Evolutionary conservation across 2,113 vertebrate species (phyloP).

Genomic region (Petrocephalus microphthalmus): DNA sequence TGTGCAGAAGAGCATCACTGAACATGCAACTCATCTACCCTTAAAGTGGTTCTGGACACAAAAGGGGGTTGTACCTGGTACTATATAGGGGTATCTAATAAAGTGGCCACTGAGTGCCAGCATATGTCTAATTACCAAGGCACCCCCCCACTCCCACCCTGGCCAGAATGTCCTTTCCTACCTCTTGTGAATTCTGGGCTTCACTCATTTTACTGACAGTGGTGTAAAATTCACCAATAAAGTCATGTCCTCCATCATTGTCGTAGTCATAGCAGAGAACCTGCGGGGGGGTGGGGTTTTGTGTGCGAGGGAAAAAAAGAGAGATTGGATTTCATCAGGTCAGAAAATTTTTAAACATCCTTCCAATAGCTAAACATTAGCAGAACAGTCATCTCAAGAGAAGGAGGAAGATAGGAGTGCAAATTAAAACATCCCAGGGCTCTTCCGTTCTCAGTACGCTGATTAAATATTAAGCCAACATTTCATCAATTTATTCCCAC

Average conservation of each 20-base stretch:
- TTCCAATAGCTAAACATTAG: slow-evolving; percentile 4
- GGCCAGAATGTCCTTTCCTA: slow-evolving; percentile 43
- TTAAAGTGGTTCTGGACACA: not conserved
- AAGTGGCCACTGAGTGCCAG: not conserved
- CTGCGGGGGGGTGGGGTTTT: slow-evolving; percentile 48
- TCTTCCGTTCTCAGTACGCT: not conserved
- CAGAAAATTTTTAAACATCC: not conserved
- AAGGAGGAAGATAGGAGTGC: not conserved
- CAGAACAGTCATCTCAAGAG: not conserved
- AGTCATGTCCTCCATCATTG: slow-evolving; percentile 92
- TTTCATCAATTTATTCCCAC: not conserved
- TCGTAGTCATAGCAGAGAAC: slow-evolving; percentile 91
- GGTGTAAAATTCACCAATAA: slow-evolving; percentile 91
- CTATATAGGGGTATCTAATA: not conserved
- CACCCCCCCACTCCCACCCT: not conserved
- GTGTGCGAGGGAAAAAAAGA: not conserved
- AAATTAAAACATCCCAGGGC: not conserved
- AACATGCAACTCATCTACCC: not conserved
- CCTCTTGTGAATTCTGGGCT: slow-evolving; percentile 75
- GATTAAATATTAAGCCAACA: not conserved
- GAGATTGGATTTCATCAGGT: not conserved
- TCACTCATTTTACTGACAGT: slow-evolving; percentile 78
- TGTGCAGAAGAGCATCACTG: not conserved
- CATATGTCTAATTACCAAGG: not conserved
- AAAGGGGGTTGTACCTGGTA: not conserved